Evolutionary conservation across 2,113 vertebrate genomes (phyloP).

Genomic region (Nerophis lumbriciformis): DNA sequence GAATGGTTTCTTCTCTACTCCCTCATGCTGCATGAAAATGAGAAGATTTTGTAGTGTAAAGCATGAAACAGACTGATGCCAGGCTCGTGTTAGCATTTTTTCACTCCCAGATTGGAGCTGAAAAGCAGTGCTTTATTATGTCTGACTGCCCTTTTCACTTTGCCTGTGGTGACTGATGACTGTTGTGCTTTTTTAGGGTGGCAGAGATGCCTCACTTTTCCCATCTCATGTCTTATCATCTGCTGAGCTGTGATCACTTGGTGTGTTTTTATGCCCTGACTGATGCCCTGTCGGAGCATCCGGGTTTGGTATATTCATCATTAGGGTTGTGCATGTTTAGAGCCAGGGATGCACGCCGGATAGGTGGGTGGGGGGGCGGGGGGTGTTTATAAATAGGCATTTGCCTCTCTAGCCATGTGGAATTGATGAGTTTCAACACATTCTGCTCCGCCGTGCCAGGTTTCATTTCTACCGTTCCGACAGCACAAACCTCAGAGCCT

Average conservation of each 20-base stretch:
- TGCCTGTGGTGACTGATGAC: constrained; percentile 49
- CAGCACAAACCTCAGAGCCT: constrained; percentile 66
- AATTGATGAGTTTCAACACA: constrained; percentile 74
- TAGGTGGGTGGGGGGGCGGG: too few species aligned
- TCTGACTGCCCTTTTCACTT: constrained; percentile 52
- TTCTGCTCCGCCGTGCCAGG: constrained; percentile 67
- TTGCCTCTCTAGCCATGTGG: constrained; percentile 72
- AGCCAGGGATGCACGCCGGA: constrained; percentile 63
- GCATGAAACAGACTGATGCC: constrained; percentile 34
- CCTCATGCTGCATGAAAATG: not conserved
- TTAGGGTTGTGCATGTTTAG: constrained; percentile 65
- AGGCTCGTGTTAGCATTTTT: constrained; percentile 9
- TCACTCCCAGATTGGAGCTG: constrained; percentile 37
- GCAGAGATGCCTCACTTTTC: constrained; percentile 52
- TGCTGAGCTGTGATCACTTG: constrained; percentile 54
- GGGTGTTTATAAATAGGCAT: constrained; percentile 69
- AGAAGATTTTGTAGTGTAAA: not conserved
- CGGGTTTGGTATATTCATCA: constrained; percentile 65
- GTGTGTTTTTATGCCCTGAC: constrained; percentile 63
- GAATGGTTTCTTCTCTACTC: not conserved
- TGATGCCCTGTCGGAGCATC: constrained; percentile 65
- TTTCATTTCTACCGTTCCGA: constrained; percentile 73
- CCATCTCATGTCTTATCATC: constrained; percentile 56
- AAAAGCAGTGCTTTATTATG: constrained; percentile 43
- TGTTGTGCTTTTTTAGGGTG: constrained; percentile 38